Percentiles rank a stretch among this genome's conserved stretches.
These are phyloP conservation scores for Nemotelus pantherinus DNA, from an alignment of 2,888 invertebrate genomes.

Conservation along the genomic window DNA sequence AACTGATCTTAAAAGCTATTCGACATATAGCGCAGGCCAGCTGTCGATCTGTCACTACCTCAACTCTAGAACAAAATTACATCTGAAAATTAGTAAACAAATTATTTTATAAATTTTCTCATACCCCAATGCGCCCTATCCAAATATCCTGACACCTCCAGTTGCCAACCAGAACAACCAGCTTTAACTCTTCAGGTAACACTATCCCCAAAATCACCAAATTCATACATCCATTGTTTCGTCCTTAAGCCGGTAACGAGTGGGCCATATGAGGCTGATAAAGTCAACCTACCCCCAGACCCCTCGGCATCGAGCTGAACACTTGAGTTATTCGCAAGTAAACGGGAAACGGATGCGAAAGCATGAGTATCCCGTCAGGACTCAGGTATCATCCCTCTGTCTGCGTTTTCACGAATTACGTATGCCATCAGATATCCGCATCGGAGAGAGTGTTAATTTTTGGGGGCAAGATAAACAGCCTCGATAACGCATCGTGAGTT, in stretches of 20 bases:
- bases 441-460: conserved; percentile 49
- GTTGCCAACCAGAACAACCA: not conserved
- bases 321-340: conserved; percentile 46
- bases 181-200: not conserved
- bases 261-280: conserved; percentile 9
- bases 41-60: no score
- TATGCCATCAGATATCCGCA: conserved; percentile 48
- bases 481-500: conserved; percentile 47
- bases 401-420: conserved; percentile 13
- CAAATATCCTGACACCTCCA: not conserved
- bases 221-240: conserved; percentile 28
- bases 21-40: no score
- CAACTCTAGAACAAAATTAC: no score
- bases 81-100: no score
- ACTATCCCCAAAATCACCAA: conserved; percentile 4
- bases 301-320: not conserved
- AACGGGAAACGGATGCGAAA: conserved; percentile 15
- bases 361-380: conserved; percentile 22
- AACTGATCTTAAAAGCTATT: no score
- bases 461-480: conserved; percentile 50
- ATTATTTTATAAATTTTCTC: no score
- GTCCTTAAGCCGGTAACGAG: not conserved
- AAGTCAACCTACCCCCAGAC: not conserved
- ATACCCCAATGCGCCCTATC: no score
- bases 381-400: conserved; percentile 2